Conservation (phyloP, 2,888 invertebrate species). For the Sepiola atlantica region DNA sequence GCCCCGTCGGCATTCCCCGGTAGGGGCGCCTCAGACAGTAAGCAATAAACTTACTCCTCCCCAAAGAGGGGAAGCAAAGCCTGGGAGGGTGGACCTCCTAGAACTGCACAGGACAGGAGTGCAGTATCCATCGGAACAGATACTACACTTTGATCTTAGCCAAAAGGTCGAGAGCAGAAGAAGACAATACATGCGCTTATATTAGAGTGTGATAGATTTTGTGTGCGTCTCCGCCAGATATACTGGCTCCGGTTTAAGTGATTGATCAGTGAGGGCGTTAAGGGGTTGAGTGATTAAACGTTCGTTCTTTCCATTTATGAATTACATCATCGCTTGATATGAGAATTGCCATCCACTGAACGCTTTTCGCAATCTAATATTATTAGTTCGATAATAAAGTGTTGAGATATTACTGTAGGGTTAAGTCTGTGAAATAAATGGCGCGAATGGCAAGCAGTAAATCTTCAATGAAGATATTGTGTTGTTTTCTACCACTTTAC, state of each 20-base stretch:
- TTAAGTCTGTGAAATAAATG: not conserved
- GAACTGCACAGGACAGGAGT: no score
- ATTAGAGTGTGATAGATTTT: not conserved
- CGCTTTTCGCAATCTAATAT: constrained; percentile 32
- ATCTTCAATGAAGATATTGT: not conserved
- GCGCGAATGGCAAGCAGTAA: not conserved
- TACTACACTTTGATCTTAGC: no score
- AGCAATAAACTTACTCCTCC: no score
- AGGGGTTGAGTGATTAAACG: constrained; percentile 13
- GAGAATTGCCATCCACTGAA: constrained; percentile 32
- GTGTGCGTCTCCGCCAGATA: not conserved
- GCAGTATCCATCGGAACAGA: no score
- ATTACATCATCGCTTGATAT: constrained; percentile 20
- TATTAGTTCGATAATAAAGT: constrained; percentile 20
- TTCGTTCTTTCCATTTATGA: not conserved
- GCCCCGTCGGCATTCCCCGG: no score
- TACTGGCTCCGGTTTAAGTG: not conserved
- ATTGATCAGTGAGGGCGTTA: not conserved
- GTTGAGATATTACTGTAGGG: constrained; percentile 6
- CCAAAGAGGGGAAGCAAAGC: no score
- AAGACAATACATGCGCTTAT: not conserved
- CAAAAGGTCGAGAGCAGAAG: no score
- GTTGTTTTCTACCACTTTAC: not conserved
- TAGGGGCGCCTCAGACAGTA: no score
- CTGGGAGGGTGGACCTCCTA: no score